Percentiles rank a stretch among this genome's conserved stretches.
These are phyloP conservation scores for Ophiodon elongatus DNA, from an alignment of 2,113 vertebrate genomes.

Conservation along the genomic window DNA sequence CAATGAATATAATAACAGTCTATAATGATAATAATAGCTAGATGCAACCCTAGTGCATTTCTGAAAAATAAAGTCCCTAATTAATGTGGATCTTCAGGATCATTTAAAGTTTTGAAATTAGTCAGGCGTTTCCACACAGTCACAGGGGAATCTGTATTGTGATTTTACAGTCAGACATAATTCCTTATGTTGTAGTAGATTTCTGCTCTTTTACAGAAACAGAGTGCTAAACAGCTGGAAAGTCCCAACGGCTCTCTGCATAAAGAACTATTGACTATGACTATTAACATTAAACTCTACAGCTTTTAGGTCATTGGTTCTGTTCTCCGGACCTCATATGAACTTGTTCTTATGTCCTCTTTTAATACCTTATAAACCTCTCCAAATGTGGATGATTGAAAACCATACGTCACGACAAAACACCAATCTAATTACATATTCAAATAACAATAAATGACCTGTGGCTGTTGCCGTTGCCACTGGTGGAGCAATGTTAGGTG, in stretches of 20 bases:
- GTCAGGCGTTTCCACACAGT: background rate
- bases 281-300: background rate
- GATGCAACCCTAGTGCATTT: background rate
- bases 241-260: background rate
- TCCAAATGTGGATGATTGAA: background rate
- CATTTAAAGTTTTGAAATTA: background rate
- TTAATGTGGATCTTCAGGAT: too few species aligned
- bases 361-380: background rate
- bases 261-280: background rate
- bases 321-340: background rate
- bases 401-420: background rate
- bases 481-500: slow-evolving; percentile 95
- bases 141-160: background rate
- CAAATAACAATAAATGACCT: slow-evolving; percentile 73
- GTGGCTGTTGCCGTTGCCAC: slow-evolving; percentile 95
- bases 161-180: background rate
- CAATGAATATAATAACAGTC: background rate
- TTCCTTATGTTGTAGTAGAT: background rate
- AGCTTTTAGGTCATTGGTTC: background rate
- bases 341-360: background rate
- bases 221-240: background rate
- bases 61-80: too few species aligned
- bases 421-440: background rate
- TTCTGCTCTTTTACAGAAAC: background rate
- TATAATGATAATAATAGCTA: background rate